phyloP scores from a whole-genome alignment of 2,113 vertebrate genomes.

The Chaetops frenatus region DNA sequence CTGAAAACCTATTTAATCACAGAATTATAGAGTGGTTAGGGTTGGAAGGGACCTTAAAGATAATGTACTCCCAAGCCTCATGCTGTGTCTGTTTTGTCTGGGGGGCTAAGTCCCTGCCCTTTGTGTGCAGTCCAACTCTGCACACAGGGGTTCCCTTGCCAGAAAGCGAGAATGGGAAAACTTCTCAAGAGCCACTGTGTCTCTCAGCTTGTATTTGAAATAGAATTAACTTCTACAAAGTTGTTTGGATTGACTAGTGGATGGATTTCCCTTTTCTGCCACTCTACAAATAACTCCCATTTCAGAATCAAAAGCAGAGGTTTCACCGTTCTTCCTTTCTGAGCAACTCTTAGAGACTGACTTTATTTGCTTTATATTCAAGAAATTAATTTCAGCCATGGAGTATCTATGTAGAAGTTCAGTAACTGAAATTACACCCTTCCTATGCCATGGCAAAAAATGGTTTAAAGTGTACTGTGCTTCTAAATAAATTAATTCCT shows the following conservation, averaged over 20 bases:
- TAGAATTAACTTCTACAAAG: neutral
- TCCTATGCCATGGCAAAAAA: neutral
- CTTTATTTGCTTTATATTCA: neutral
- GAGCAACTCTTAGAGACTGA: neutral
- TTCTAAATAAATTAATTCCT: neutral
- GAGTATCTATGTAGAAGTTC: neutral
- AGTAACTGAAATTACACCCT: neutral
- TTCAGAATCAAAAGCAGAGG: neutral
- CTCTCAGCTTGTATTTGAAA: neutral
- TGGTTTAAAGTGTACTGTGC: neutral
- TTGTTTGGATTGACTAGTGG: neutral
- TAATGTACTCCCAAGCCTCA: neutral
- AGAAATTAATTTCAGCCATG: neutral
- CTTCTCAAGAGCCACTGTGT: neutral
- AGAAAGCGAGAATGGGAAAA: neutral
- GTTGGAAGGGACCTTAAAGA: neutral
- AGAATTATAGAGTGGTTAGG: neutral
- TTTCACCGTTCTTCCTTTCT: neutral
- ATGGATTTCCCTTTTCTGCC: neutral
- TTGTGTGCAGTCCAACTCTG: fast-evolving
- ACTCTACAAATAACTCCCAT: neutral
- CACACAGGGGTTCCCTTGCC: neutral
- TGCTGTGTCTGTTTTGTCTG: fast-evolving
- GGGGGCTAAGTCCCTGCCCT: neutral
- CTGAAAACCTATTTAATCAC: neutral